Evolutionary conservation across 1,140 invertebrate species (phyloP).

Genomic region (Drosophila punjabiensis): DNA sequence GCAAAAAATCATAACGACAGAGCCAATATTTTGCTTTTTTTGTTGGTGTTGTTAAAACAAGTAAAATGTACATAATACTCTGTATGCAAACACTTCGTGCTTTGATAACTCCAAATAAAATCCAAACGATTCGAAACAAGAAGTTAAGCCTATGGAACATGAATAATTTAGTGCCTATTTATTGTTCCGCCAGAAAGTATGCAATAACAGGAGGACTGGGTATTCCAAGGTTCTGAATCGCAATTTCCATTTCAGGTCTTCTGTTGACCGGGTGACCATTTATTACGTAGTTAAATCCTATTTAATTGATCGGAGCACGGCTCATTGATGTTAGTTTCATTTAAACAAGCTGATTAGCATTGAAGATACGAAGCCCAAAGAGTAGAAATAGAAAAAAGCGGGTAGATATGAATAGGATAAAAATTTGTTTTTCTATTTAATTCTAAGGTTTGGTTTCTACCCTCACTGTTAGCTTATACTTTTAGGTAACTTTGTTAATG

Average conservation of each 20-base stretch:
- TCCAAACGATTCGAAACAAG: background rate
- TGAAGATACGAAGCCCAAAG: background rate
- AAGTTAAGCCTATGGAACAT: background rate
- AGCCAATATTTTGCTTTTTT: background rate
- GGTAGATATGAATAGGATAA: no score
- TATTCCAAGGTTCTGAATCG: background rate
- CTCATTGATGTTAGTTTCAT: background rate
- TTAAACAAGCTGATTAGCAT: background rate
- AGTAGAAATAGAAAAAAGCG: background rate
- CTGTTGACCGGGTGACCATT: background rate
- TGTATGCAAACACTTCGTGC: background rate
- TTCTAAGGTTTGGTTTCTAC: no score
- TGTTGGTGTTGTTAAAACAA: background rate
- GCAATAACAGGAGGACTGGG: background rate
- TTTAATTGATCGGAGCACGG: background rate
- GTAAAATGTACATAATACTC: background rate
- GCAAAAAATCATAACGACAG: background rate
- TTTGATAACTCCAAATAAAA: background rate
- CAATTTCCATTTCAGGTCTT: background rate
- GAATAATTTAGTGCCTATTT: background rate
- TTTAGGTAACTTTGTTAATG: no score
- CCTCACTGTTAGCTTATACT: no score
- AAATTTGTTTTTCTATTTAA: no score
- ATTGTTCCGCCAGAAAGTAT: background rate
- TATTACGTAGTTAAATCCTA: background rate